Evolutionary conservation across 2,113 vertebrate species (phyloP).

Genomic region (Drymodes brunneopygia): DNA sequence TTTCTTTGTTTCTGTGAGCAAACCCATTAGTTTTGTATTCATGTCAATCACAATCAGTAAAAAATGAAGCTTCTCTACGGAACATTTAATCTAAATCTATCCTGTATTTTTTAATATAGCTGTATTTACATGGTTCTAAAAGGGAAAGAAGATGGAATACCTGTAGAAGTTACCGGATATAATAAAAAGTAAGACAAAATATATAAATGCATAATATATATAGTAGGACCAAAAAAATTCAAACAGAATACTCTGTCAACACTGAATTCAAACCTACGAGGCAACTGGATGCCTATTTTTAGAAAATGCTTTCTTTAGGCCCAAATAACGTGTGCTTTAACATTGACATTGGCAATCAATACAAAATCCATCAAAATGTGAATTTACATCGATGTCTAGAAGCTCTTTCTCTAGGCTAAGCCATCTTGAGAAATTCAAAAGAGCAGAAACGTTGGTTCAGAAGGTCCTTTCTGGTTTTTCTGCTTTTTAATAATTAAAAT

Average conservation of each 20-base stretch:
- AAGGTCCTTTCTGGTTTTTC: background rate
- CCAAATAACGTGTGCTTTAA: background rate
- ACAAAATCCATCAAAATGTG: background rate
- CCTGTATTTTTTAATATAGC: background rate
- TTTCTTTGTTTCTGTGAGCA: background rate
- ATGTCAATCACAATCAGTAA: background rate
- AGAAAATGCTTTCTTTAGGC: slow-evolving; percentile 13
- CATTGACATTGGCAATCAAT: slow-evolving; percentile 7
- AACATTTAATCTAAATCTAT: background rate
- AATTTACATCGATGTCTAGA: background rate
- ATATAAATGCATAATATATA: background rate
- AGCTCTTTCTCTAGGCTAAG: background rate
- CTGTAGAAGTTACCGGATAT: background rate
- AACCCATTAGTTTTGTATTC: background rate
- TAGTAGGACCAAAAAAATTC: background rate
- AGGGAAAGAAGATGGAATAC: background rate
- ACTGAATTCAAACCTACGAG: background rate
- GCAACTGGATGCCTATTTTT: background rate
- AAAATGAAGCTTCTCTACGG: background rate
- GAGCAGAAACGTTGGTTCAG: background rate
- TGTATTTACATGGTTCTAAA: background rate
- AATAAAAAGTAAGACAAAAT: background rate
- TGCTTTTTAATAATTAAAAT: background rate
- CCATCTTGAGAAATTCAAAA: background rate
- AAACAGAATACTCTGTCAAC: background rate